Evolutionary conservation across 2,113 vertebrate genomes (phyloP), one percentile per base, ranked within the genome.

Genomic region (Pteropus alecto): DNA sequence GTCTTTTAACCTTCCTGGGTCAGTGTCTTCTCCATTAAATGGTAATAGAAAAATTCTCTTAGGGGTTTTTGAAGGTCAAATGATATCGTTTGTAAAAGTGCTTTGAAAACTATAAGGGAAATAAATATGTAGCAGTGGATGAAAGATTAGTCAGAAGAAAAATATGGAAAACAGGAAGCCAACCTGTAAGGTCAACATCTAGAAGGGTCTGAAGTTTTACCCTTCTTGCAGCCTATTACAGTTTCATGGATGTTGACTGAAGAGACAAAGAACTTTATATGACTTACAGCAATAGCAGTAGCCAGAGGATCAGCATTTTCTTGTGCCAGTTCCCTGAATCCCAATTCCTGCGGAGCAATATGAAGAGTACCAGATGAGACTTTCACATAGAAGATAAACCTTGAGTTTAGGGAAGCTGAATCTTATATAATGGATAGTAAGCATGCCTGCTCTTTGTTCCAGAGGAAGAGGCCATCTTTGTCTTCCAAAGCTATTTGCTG

Each of bases 11-110:
- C 6, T 96, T 87, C 46, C 11, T 96, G 28, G 19, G 28, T 86
- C 46, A 68, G 5, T 81, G 46, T 87, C 30, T 76, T 96, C 19
- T n/a, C 11, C 21, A 67, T 82, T 86, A 91, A 60, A 51, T 60
- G 14, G 38, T 11, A 81, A 68, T 78, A 28, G 9, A 79, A 82
- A 92, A 77, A 43, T 14, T 30, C 51, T 93, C 28, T 24, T 19
- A 79, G 35, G 68, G 33, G 18, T 35, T 74, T 96, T 89, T 94
- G 56, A 89, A 86, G 61, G 51, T 96, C 71, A 88, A 18, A 54
- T 70, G 67, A 92, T 74, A 60, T 4, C 56, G 16, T 73, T 70
- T 94, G 1, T 96, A 76, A 86, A 97, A 83, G 7, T 81, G 43
- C 87, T 93, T 78, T 96, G 86, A 85, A 86, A 56, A 65, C 26